Base-by-base conservation (phyloP, 2,113 vertebrate genomes). In the Hypomesus transpacificus region DNA sequence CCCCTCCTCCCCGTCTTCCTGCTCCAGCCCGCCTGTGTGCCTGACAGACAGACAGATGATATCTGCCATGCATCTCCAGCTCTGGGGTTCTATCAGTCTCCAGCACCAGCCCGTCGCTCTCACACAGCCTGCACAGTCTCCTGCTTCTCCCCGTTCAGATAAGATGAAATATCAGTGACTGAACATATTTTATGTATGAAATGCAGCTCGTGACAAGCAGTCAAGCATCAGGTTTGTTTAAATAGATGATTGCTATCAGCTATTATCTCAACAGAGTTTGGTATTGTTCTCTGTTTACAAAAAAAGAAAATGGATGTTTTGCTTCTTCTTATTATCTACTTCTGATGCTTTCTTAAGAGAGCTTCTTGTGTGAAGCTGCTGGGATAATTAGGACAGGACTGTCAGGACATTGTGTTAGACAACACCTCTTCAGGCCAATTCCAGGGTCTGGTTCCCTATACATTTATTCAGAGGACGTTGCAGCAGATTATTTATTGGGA, bases 111-210 rank as follows among this genome's bases (percentile, higher is more conserved):
- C 93, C 93, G 90, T 92, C 91, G 89, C 92, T 90, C 86, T 83
- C 88, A 88, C 89, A 91, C 89, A 75, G 85, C 92, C 87, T 92
- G 93, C 86, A 94, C 94, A 94, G 94, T 90, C 80, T 86, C 89
- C 93, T 93, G 90, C 95, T 94, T 95, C 94, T 94, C 93, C 94
- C 88, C 92, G 92, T 92, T 91, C 89, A 94, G 96, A 97, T 98
- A 98, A 98, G 94, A 84, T 82, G 54, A 16, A 28, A 94, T 97
- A 96, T 97, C 96, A 92, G 94, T 94, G 92, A 94, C 93, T 93
- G 92, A 91, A 95, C 95, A 96, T 96, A 96, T 95, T 97, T 98
- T 95, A 96, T 95, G 94, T 97, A 95, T 95, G 95, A 95, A 95
- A 94, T 93, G 94, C 94, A 86, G 93, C 94, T 87, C 92, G 89